Evolutionary conservation across 2,888 invertebrate species (phyloP).

Genomic region (Monopis laevigella): DNA sequence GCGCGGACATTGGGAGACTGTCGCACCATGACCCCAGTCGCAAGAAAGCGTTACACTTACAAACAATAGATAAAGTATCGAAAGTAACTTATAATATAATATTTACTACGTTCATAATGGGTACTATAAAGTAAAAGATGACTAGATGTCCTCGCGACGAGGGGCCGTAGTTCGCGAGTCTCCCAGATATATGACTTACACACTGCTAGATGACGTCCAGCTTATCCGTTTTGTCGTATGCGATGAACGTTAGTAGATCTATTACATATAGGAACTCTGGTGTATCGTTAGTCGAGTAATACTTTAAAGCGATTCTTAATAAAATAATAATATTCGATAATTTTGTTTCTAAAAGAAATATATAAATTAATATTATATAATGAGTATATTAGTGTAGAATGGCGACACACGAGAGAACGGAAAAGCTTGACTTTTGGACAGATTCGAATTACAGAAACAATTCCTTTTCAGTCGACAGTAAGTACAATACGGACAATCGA

Average conservation of each 20-base stretch:
- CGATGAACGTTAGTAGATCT: background rate
- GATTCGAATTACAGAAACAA: no score
- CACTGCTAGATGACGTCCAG: background rate
- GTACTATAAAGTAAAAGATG: slow-evolving; percentile 7
- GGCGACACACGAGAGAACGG: no score
- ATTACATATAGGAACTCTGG: slow-evolving; percentile 53
- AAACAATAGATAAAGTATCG: slow-evolving; percentile 5
- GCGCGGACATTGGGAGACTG: no score
- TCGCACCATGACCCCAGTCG: background rate
- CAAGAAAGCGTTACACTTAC: background rate
- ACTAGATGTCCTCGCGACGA: background rate
- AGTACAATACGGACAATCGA: no score
- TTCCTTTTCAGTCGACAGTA: no score
- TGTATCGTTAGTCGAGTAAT: slow-evolving; percentile 41
- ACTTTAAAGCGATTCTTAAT: no score
- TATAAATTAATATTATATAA: no score
- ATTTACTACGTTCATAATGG: background rate
- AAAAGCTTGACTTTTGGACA: no score
- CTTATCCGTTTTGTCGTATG: background rate
- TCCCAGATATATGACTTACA: background rate
- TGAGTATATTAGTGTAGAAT: no score
- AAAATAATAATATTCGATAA: no score
- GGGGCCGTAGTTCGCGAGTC: background rate
- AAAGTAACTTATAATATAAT: slow-evolving; percentile 7
- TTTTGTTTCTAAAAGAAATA: no score